These are phyloP conservation scores for Tachypleus tridentatus DNA, from an alignment of 1,140 invertebrate species.

Conservation along the genomic window DNA sequence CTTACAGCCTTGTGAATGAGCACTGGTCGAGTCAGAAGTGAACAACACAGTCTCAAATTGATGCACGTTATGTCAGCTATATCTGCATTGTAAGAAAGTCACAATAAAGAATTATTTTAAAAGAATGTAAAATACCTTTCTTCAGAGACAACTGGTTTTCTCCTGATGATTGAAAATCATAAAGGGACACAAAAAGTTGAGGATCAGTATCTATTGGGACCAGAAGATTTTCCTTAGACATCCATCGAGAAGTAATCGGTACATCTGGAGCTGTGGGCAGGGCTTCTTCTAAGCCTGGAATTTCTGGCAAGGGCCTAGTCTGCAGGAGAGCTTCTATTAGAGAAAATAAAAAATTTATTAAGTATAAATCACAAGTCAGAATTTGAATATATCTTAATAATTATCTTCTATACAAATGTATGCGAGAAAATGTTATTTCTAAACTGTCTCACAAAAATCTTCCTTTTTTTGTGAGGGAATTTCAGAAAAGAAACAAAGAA, in stretches of 20 bases:
- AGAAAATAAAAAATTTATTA: conserved; percentile 14
- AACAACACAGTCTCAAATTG: no score
- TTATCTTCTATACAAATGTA: no score
- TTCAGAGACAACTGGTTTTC: conserved; percentile 95
- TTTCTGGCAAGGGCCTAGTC: conserved; percentile 76
- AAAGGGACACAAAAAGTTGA: conserved; percentile 81
- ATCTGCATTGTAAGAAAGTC: no score
- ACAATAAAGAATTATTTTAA: no score
- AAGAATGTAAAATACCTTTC: conserved; percentile 55
- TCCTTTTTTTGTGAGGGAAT: no score
- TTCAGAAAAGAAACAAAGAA: no score
- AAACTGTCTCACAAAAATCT: no score
- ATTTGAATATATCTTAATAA: no score
- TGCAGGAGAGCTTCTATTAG: conserved; percentile 75
- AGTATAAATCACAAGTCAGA: background rate
- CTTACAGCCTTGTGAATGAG: no score
- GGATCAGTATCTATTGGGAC: conserved; percentile 64
- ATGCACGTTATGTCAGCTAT: no score
- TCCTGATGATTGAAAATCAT: conserved; percentile 90
- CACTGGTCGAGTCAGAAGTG: no score
- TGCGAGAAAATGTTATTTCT: no score
- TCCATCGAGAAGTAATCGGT: conserved; percentile 53
- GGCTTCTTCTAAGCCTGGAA: conserved; percentile 57
- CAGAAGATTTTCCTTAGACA: conserved; percentile 89
- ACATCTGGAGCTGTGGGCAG: conserved; percentile 23